Conservation (phyloP, 2,797 vertebrate species). For the Typhlichthys eigenmanni region DNA sequence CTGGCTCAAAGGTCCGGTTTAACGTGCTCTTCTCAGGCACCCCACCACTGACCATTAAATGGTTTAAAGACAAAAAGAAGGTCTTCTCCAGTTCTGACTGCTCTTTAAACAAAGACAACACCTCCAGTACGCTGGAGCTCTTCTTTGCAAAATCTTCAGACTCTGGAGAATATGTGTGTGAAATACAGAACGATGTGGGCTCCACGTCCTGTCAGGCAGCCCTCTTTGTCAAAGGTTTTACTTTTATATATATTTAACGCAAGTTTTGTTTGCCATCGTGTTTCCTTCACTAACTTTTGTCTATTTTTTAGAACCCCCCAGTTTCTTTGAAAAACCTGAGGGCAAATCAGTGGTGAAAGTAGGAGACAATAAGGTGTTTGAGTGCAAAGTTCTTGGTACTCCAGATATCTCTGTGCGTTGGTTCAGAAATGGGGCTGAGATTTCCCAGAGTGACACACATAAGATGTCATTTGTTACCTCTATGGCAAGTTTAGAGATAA, state of each 20-base stretch:
- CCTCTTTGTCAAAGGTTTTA: slow-evolving; percentile 86
- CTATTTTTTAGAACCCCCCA: slow-evolving; percentile 82
- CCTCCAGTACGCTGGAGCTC: slow-evolving; percentile 81
- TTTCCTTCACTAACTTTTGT: background rate
- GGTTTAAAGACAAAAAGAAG: slow-evolving; percentile 90
- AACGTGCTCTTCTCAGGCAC: slow-evolving; percentile 82
- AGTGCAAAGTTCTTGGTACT: slow-evolving; percentile 84
- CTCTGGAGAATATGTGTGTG: slow-evolving; percentile 84
- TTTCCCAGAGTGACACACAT: slow-evolving; percentile 79
- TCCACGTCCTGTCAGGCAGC: slow-evolving; percentile 79
- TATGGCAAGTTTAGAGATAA: slow-evolving; percentile 82
- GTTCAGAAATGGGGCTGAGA: slow-evolving; percentile 87
- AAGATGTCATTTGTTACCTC: slow-evolving; percentile 80
- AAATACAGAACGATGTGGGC: slow-evolving; percentile 87
- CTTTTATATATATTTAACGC: slow-evolving; percentile 12
- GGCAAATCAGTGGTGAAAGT: slow-evolving; percentile 80
- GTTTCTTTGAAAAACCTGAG: slow-evolving; percentile 86
- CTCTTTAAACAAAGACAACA: slow-evolving; percentile 82
- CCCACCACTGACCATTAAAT: slow-evolving; percentile 84
- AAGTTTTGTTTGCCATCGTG: background rate
- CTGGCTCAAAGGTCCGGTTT: slow-evolving; percentile 83
- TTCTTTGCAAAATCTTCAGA: slow-evolving; percentile 82
- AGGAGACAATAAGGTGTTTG: slow-evolving; percentile 81
- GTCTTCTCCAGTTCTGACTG: slow-evolving; percentile 78
- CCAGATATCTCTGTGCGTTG: slow-evolving; percentile 85